A percentile compares a stretch with the other conserved stretches of the same genome.
These are phyloP conservation scores for Sycophila texana DNA, from an alignment of 2,888 invertebrate genomes.

Conservation along the genomic window DNA sequence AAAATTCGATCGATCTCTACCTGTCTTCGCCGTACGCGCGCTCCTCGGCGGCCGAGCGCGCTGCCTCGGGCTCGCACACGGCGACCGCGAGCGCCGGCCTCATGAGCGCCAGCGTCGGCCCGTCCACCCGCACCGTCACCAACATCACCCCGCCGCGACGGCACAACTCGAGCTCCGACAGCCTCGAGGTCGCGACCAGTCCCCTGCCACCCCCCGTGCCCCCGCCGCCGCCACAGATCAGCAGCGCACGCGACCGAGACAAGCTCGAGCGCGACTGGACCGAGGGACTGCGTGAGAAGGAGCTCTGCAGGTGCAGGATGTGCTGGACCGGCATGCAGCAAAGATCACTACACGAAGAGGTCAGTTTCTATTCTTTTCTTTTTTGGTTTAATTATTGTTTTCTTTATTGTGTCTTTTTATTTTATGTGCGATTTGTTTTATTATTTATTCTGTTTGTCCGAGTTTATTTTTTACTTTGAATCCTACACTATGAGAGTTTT, in stretches of 20 bases:
- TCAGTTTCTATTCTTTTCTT: constrained; percentile 63
- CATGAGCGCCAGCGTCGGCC: constrained; percentile 59
- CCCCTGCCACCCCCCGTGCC: constrained; percentile 76
- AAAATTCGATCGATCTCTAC: constrained; percentile 71
- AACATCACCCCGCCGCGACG: constrained; percentile 73
- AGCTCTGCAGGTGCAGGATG: constrained; percentile 71
- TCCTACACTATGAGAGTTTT: too few relatives aligned
- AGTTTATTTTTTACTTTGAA: neutral
- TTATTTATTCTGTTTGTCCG: neutral
- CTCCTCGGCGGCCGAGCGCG: constrained; percentile 12
- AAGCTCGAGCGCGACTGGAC: constrained; percentile 58
- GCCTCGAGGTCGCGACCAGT: constrained; percentile 73
- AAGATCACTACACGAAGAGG: constrained; percentile 72
- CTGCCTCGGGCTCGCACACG: neutral
- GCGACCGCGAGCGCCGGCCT: constrained; percentile 35
- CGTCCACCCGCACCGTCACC: constrained; percentile 60
- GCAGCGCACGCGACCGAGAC: constrained; percentile 63
- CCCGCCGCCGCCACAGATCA: constrained; percentile 75
- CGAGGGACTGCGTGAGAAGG: constrained; percentile 67
- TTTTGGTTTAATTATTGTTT: constrained; percentile 22
- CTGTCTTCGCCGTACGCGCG: constrained; percentile 68
- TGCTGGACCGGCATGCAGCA: constrained; percentile 72
- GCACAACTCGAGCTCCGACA: constrained; percentile 74
- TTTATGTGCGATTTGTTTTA: neutral
- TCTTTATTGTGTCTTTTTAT: neutral